phyloP scores from a whole-genome alignment of 1,140 invertebrate species.

The Cephus cinctus region DNA sequence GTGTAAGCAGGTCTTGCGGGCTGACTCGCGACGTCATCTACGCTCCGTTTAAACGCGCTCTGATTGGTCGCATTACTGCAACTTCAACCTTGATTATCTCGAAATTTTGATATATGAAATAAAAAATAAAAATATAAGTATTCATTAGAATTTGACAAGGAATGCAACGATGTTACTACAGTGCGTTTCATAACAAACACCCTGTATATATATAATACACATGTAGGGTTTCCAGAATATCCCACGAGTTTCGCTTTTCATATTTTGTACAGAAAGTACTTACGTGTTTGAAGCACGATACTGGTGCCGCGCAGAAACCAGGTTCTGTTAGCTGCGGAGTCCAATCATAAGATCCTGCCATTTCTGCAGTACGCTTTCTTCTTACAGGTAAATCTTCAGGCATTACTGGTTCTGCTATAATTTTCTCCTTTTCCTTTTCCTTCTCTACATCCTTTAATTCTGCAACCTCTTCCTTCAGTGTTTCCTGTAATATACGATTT shows the following conservation, averaged over 20 bases:
- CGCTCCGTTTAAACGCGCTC: no score
- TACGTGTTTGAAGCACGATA: slow-evolving; percentile 87
- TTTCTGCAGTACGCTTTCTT: slow-evolving; percentile 58
- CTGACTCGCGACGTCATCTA: no score
- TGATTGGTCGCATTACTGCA: no score
- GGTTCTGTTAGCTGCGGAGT: slow-evolving; percentile 71
- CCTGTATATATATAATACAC: not conserved
- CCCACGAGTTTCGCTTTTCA: no score
- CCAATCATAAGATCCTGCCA: slow-evolving; percentile 81
- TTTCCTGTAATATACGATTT: slow-evolving; percentile 12
- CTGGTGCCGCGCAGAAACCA: slow-evolving; percentile 82
- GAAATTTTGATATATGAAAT: no score
- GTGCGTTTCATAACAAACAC: no score
- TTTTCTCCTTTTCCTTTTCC: slow-evolving; percentile 34
- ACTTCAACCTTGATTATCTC: no score
- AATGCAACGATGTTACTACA: no score
- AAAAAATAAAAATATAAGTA: no score
- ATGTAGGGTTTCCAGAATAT: not conserved
- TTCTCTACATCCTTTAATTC: slow-evolving; percentile 16
- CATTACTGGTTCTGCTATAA: slow-evolving; percentile 40
- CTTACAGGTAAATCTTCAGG: slow-evolving; percentile 53
- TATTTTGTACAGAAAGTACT: no score
- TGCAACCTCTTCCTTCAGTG: slow-evolving; percentile 27
- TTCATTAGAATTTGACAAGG: no score
- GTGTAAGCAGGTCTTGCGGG: no score